Conservation (phyloP, 2,888 invertebrate genomes). For the Diplolepis rosae region DNA sequence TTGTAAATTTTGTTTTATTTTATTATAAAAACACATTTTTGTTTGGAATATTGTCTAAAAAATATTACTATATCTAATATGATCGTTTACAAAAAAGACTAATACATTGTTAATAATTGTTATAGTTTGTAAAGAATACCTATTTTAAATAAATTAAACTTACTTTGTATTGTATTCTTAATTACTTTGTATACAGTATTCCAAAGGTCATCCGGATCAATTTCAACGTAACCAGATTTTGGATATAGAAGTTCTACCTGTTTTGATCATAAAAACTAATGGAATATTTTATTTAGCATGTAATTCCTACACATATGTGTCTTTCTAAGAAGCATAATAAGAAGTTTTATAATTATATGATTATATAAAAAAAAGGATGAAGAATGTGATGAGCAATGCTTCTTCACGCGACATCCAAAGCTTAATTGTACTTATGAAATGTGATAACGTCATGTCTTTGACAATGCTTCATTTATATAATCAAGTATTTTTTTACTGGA, state of each 20-base stretch:
- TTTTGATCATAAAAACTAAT: constrained; percentile 45
- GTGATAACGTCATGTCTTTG: neutral
- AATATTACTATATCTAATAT: no score
- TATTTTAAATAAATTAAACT: no score
- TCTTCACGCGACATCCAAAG: neutral
- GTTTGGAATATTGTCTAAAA: no score
- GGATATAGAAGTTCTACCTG: constrained; percentile 89
- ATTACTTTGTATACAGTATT: constrained; percentile 81
- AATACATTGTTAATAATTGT: no score
- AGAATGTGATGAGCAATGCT: neutral
- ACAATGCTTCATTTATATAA: neutral
- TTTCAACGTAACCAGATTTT: constrained; percentile 88
- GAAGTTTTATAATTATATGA: neutral
- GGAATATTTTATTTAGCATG: neutral
- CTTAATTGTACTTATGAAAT: neutral
- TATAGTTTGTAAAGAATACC: no score
- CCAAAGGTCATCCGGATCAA: constrained; percentile 90
- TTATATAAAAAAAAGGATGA: neutral
- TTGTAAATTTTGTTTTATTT: no score
- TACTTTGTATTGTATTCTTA: constrained; percentile 81
- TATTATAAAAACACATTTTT: no score
- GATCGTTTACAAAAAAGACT: no score
- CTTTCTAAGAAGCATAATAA: neutral
- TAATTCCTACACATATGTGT: neutral
- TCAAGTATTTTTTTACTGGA: no score